Evolutionary conservation across 1,140 invertebrate genomes (phyloP).

Genomic region (Trichonephila clavata): DNA sequence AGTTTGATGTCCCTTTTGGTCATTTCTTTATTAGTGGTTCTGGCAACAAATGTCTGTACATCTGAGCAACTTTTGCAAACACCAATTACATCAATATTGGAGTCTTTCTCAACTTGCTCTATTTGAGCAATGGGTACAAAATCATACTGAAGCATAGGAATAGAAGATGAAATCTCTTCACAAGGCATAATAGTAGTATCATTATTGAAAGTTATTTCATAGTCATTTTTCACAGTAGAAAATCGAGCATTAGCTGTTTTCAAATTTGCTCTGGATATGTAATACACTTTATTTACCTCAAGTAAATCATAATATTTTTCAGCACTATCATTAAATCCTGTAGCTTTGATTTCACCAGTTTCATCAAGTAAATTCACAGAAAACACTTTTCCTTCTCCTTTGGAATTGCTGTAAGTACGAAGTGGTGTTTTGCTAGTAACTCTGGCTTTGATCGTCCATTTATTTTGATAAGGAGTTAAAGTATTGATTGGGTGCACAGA

Average conservation of each 20-base stretch:
- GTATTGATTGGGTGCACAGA: constrained; percentile 86
- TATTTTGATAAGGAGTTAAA: constrained; percentile 95
- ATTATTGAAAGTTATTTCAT: constrained; percentile 94
- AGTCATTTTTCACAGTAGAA: constrained; percentile 93
- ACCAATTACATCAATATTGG: constrained; percentile 91
- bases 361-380: constrained; percentile 96
- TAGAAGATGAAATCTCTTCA: constrained; percentile 81
- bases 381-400: constrained; percentile 96
- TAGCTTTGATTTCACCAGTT: constrained; percentile 96
- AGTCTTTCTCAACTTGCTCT: constrained; percentile 82
- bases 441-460: constrained; percentile 95
- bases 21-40: constrained; percentile 89
- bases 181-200: constrained; percentile 90
- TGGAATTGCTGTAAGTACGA: constrained; percentile 93
- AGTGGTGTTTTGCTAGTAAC: constrained; percentile 92
- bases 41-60: constrained; percentile 87
- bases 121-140: constrained; percentile 91
- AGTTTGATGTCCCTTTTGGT: constrained; percentile 94
- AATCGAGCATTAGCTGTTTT: constrained; percentile 97
- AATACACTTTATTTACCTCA: constrained; percentile 88
- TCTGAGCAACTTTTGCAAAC: constrained; percentile 90
- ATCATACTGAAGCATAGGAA: constrained; percentile 91
- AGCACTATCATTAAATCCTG: constrained; percentile 92
- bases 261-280: constrained; percentile 89
- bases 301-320: constrained; percentile 96